Evolutionary conservation across 2,113 vertebrate genomes (phyloP).

Genomic region (Haplochromis burtoni): DNA sequence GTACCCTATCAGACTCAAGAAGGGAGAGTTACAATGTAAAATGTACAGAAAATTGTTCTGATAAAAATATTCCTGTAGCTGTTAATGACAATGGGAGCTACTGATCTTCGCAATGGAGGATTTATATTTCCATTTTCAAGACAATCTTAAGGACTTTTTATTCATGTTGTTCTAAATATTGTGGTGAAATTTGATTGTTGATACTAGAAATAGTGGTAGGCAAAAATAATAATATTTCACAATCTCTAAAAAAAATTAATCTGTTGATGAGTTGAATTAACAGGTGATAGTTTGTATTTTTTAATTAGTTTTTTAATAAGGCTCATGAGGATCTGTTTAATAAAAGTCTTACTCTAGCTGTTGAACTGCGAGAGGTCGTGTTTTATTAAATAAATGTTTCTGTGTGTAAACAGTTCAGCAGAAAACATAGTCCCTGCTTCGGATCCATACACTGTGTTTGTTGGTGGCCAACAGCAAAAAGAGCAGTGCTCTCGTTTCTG

Average conservation of each 20-base stretch:
- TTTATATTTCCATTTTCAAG: neutral
- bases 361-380: rapidly evolving
- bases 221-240: neutral
- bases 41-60: neutral
- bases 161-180: neutral
- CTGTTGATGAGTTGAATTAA: neutral
- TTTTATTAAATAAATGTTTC: neutral
- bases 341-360: neutral
- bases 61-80: neutral
- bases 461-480: neutral
- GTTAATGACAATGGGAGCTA: neutral
- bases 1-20: neutral
- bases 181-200: neutral
- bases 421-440: neutral
- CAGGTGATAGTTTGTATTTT: neutral
- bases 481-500: neutral
- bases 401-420: neutral
- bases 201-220: neutral
- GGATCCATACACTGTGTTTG: neutral
- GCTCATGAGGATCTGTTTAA: neutral
- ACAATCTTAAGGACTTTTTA: neutral
- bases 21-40: neutral
- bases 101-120: neutral
- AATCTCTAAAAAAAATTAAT: neutral
- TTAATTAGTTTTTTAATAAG: neutral